Base-by-base conservation (phyloP, 2,797 vertebrate species). In the Lacerta viridis region DNA sequence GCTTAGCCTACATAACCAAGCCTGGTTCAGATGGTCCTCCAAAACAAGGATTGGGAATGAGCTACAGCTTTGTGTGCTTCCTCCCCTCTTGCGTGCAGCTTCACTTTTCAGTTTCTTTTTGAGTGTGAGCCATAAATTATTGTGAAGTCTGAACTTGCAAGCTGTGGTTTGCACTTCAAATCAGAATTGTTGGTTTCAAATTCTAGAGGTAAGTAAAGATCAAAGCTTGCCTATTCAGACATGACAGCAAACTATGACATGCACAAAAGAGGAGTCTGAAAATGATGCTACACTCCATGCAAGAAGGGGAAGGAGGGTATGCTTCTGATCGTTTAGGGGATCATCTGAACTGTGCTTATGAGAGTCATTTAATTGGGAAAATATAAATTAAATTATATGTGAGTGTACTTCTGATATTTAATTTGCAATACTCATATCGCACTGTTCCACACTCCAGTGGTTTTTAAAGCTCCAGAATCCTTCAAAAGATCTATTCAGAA, bases 391-490 rank as follows among this genome's bases (percentile, higher is more conserved):
- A 78, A 88, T 79, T 83, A 79, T 81, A 29, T 91, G 93, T 94
- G 77, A 91, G 86, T 72, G 79, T 89, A 41, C 84, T 92, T 93
- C 89, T 90, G 88, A 89, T 94, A 88, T 93, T 92, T 94, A 87
- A 75, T 77, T 82, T 74, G 89, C 90, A 94, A 93, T 93, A 94
- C 90, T 93, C 94, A 90, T 75, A 6, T 91, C 83, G 88, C 79
- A 92, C 86, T 84, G 87, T 94, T 93, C 91, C 93, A 88, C 80
- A 83, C 0, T 82, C 90, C 61, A 64, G 20, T 68, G 83, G 93
- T 95, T 95, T 94, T 93, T 92, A 76, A 93, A 90, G 86, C 92
- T 95, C 92, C 92, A 93, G 92, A 91, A 91, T 94, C 79, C 92
- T 90, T 90, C 88, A 79, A 29, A 90, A 88, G 83, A 93, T 84